Base-by-base conservation (phyloP, 2,888 invertebrate genomes). In the Hofmannophila pseudospretella region DNA sequence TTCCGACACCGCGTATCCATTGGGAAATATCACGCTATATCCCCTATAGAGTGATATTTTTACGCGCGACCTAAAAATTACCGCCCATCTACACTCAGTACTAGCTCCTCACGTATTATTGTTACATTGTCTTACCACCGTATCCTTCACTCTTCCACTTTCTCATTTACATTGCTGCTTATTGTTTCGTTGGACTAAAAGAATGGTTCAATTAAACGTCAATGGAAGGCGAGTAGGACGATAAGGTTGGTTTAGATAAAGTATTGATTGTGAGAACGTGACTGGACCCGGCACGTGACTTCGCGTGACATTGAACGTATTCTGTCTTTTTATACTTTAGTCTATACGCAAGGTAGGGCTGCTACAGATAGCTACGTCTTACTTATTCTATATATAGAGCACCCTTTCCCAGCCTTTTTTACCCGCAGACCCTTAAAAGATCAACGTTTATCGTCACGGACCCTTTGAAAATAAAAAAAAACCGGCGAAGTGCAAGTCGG, bases 221-320 rank as follows among this genome's bases (percentile, higher is more conserved):
- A 27, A 27, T 27, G 27, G 27, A 27, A 11, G 7, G 2, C 2
- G 23, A 23, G 7, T 7, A n/a, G 2, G 8, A n/a, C 23, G 23
- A 3, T 27, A 10, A 3, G 3, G 26, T 26, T 11, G 26, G 10
- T 10, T 2, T 2, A 3, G 3, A 10, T 2, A 10, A 26, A 3
- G 8, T 10, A 3, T 26, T 26, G 4, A 8, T 26, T 27, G 7
- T 27, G 20, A 11, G 7, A 34, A 34, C 34, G 34, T 26, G 34
- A 28, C 12, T 22, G n/a, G 7, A 28, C 22, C 10, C 30, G 29
- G 30, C 35, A 36, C 35, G 35, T 36, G 35, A 5, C 14, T 30
- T 36, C 8, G 22, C 10, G 30, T 36, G 35, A 30, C 35, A 36
- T 36, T 36, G 35, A 36, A 23, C 35, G 30, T 14, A 13, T 35